Evolutionary conservation across 1,140 invertebrate genomes (phyloP).

Genomic region (Fopius arisanus): DNA sequence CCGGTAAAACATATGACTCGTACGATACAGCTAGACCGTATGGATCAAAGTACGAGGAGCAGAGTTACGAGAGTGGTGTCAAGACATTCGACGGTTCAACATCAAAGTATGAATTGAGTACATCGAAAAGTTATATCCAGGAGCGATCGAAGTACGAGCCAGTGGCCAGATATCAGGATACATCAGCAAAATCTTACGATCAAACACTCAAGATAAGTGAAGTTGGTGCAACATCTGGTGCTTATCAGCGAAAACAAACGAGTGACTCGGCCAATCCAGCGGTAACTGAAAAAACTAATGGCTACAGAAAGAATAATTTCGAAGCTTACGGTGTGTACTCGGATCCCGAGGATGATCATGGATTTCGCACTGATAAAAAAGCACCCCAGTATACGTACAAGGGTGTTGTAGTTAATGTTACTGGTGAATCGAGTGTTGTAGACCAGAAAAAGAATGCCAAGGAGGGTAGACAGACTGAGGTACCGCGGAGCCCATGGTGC

Average conservation of each 20-base stretch:
- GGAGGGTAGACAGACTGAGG: conserved; percentile 48
- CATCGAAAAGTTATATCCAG: conserved; percentile 55
- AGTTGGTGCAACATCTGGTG: conserved; percentile 42
- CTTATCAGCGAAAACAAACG: conserved; percentile 56
- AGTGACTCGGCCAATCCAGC: conserved; percentile 20
- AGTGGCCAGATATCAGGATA: conserved; percentile 49
- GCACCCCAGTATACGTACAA: conserved; percentile 61
- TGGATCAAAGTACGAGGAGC: conserved; percentile 51
- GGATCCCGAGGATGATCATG: conserved; percentile 66
- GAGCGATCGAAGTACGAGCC: conserved; percentile 58
- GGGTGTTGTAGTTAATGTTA: conserved; percentile 66
- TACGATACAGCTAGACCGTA: conserved; percentile 45
- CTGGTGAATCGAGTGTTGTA: conserved; percentile 62
- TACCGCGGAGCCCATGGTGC: conserved; percentile 61
- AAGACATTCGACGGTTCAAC: conserved; percentile 31
- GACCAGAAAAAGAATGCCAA: conserved; percentile 54
- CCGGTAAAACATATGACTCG: conserved; percentile 44
- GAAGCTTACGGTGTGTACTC: conserved; percentile 67
- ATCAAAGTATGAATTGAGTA: conserved; percentile 58
- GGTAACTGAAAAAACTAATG: conserved; percentile 57
- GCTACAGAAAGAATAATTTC: conserved; percentile 62
- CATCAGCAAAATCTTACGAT: conserved; percentile 53
- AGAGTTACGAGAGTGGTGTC: conserved; percentile 22
- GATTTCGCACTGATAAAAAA: conserved; percentile 61
- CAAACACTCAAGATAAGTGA: conserved; percentile 61